Conservation (phyloP, 2,113 vertebrate species). For the Microcebus griseorufus region DNA sequence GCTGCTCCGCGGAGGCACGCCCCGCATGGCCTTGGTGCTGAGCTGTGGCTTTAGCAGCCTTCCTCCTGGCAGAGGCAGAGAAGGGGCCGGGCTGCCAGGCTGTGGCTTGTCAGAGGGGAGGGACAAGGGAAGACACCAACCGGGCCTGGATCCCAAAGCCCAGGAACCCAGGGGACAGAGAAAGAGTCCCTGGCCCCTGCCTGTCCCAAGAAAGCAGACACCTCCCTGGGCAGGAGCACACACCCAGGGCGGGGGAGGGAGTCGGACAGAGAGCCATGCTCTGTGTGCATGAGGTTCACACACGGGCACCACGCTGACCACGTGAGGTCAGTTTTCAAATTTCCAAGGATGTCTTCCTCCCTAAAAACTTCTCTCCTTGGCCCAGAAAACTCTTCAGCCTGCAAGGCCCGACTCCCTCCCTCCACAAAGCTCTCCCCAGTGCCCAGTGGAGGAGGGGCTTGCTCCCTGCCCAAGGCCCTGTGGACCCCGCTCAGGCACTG, state of each 20-base stretch:
- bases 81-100: neutral
- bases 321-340: neutral
- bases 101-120: neutral
- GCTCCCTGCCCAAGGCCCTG: neutral
- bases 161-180: neutral
- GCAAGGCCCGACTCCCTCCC: neutral
- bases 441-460: neutral
- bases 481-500: neutral
- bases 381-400: neutral
- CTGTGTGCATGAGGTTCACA: neutral
- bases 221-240: neutral
- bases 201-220: neutral
- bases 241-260: accelerated
- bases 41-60: neutral
- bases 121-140: neutral
- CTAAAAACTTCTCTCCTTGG: neutral
- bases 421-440: neutral
- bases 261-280: neutral
- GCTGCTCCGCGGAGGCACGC: neutral
- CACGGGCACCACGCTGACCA: neutral
- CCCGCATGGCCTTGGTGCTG: neutral
- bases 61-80: neutral
- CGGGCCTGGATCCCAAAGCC: neutral
- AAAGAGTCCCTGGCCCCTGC: neutral
- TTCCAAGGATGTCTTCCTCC: neutral